Percentiles rank a stretch among this genome's conserved stretches.
phyloP scores from a whole-genome alignment of 2,113 vertebrate genomes.

The Chloropsis hardwickii region DNA sequence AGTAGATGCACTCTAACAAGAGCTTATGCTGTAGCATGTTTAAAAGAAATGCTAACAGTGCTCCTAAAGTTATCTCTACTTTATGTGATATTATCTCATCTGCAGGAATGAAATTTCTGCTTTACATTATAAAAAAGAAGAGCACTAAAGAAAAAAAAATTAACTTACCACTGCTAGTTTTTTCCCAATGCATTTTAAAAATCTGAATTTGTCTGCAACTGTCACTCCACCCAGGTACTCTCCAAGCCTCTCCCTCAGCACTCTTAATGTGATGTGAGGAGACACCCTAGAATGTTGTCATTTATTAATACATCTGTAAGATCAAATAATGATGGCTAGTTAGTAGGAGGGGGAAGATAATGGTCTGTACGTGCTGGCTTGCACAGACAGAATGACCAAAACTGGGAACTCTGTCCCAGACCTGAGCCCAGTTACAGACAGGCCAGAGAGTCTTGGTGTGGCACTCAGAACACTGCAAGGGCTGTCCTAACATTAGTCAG shows the following conservation, averaged over 20 bases:
- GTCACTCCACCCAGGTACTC: conserved; percentile 77
- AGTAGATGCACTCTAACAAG: neutral
- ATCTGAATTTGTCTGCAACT: conserved; percentile 80
- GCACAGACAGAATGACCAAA: neutral
- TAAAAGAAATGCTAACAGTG: neutral
- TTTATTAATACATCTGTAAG: conserved; percentile 51
- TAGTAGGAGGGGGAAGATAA: neutral
- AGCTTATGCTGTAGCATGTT: neutral
- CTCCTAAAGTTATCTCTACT: neutral
- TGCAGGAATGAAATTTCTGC: neutral
- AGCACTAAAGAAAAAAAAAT: neutral
- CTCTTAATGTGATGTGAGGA: conserved; percentile 81
- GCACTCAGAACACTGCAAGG: neutral
- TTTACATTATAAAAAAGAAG: conserved; percentile 10
- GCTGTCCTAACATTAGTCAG: neutral
- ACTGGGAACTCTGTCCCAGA: neutral
- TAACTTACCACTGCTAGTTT: conserved; percentile 88
- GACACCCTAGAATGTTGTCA: conserved; percentile 79
- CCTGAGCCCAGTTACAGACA: neutral
- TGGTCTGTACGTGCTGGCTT: neutral
- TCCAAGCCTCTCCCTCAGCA: conserved; percentile 76
- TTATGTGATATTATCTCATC: neutral
- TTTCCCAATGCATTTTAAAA: conserved; percentile 90
- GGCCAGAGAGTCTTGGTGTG: neutral
- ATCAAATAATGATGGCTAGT: conserved; percentile 28